phyloP scores from a whole-genome alignment of 1,140 invertebrate genomes.

The Neelides sp. region DNA sequence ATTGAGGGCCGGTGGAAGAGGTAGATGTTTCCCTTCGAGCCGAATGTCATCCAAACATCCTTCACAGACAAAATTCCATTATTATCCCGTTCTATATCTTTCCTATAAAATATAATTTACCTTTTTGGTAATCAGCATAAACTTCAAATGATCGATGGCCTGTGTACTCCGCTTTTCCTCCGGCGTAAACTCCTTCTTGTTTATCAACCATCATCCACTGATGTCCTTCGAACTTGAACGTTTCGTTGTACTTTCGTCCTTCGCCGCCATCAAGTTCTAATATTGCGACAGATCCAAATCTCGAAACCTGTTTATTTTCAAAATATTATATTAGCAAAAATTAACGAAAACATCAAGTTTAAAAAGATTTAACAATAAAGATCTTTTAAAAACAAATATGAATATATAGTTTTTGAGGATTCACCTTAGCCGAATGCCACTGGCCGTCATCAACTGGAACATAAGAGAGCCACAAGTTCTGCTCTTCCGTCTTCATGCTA shows the following conservation, averaged over 20 bases:
- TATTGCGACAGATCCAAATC: constrained; percentile 86
- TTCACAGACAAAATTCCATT: constrained; percentile 26
- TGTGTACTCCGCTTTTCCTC: constrained; percentile 87
- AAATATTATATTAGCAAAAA: not conserved
- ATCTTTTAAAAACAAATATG: constrained; percentile 20
- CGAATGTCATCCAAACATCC: constrained; percentile 49
- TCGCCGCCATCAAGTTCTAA: constrained; percentile 89
- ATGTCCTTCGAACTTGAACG: constrained; percentile 77
- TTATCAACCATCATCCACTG: constrained; percentile 85
- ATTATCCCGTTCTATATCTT: not conserved
- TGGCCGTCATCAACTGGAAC: constrained; percentile 88
- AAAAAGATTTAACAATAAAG: not conserved
- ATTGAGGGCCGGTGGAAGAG: constrained; percentile 47
- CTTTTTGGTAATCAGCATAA: constrained; percentile 88
- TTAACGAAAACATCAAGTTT: constrained; percentile 2
- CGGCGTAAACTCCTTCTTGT: constrained; percentile 85
- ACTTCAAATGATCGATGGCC: constrained; percentile 83
- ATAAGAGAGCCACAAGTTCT: constrained; percentile 76
- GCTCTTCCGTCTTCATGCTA: constrained; percentile 72
- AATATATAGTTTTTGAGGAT: not conserved
- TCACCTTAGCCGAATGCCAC: constrained; percentile 82
- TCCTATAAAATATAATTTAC: constrained; percentile 38
- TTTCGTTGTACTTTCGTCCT: constrained; percentile 85
- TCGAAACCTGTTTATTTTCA: constrained; percentile 38
- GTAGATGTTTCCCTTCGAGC: constrained; percentile 50